A percentile compares a stretch with the other conserved stretches of the same genome.
Evolutionary conservation across 2,113 vertebrate genomes (phyloP).

Genomic region (Oxygymnocypris stewartii): DNA sequence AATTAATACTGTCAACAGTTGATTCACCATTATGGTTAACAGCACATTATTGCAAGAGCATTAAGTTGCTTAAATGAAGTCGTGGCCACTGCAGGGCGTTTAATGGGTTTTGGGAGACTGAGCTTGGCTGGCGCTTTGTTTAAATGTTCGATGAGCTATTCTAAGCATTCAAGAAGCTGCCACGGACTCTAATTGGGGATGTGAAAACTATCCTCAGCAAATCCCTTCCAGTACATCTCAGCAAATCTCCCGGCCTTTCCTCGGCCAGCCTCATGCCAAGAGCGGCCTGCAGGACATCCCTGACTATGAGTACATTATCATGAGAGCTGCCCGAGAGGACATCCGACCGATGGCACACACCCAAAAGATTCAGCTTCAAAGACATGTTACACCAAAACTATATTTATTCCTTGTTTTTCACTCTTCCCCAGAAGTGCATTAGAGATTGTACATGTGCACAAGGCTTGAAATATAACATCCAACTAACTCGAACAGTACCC

Average conservation of each 20-base stretch:
- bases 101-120: slow-evolving; percentile 3
- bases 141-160: slow-evolving; percentile 54
- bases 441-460: slow-evolving; percentile 73
- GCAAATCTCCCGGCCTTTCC: slow-evolving; percentile 55
- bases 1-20: not conserved
- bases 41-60: not conserved
- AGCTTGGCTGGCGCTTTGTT: not conserved
- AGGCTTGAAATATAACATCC: slow-evolving; percentile 67
- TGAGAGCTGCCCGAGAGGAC: slow-evolving; percentile 45
- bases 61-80: not conserved
- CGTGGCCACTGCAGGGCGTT: not conserved
- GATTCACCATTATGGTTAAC: not conserved
- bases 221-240: slow-evolving; percentile 51
- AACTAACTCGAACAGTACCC: slow-evolving; percentile 64
- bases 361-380: slow-evolving; percentile 37
- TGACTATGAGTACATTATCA: slow-evolving; percentile 52
- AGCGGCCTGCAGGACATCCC: slow-evolving; percentile 43
- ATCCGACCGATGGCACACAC: no score
- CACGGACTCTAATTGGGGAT: slow-evolving; percentile 58
- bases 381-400: slow-evolving; percentile 75
- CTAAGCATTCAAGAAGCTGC: slow-evolving; percentile 60
- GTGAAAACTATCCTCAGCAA: slow-evolving; percentile 64
- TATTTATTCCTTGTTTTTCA: slow-evolving; percentile 82
- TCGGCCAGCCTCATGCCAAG: slow-evolving; percentile 49
- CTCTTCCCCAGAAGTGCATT: slow-evolving; percentile 77